These are phyloP conservation scores for Meiosimyza decipiens DNA, from an alignment of 2,888 invertebrate species.

Conservation along the genomic window DNA sequence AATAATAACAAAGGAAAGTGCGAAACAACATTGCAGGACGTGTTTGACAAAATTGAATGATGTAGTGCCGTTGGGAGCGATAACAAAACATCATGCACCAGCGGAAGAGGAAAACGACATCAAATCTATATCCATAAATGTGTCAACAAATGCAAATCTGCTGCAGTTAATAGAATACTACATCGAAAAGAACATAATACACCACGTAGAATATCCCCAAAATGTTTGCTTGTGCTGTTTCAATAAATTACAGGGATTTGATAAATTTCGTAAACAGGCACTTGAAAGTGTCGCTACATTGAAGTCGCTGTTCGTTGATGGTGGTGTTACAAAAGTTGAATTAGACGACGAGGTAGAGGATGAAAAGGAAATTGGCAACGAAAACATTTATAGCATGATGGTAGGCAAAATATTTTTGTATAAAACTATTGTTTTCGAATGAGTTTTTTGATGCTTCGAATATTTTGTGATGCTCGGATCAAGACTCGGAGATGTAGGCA, in stretches of 20 bases:
- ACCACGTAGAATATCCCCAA: conserved; percentile 46
- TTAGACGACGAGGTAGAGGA: conserved; percentile 48
- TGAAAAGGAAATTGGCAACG: conserved; percentile 24
- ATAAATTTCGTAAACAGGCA: conserved; percentile 50
- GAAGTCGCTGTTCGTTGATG: conserved; percentile 40
- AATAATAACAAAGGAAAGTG: conserved; percentile 47
- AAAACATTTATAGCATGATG: conserved; percentile 42
- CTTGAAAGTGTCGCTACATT: conserved; percentile 47
- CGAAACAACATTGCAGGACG: conserved; percentile 53
- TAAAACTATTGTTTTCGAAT: not conserved
- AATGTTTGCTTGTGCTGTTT: conserved; percentile 51
- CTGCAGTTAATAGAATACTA: conserved; percentile 45
- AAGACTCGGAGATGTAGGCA: no score
- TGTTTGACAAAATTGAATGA: conserved; percentile 50
- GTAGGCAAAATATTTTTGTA: conserved; percentile 32
- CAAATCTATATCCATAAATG: conserved; percentile 37
- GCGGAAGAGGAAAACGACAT: conserved; percentile 11
- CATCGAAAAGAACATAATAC: conserved; percentile 39
- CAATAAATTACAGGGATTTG: conserved; percentile 47
- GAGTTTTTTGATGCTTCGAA: no score
- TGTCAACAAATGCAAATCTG: conserved; percentile 43
- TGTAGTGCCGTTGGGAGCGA: conserved; percentile 22
- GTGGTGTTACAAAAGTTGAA: conserved; percentile 40
- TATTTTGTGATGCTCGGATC: no score
- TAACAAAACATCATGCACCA: not conserved